Percentiles rank a stretch among this genome's conserved stretches.
Conservation (phyloP, 2,888 invertebrate species). For the Octonoba sinensis region DNA sequence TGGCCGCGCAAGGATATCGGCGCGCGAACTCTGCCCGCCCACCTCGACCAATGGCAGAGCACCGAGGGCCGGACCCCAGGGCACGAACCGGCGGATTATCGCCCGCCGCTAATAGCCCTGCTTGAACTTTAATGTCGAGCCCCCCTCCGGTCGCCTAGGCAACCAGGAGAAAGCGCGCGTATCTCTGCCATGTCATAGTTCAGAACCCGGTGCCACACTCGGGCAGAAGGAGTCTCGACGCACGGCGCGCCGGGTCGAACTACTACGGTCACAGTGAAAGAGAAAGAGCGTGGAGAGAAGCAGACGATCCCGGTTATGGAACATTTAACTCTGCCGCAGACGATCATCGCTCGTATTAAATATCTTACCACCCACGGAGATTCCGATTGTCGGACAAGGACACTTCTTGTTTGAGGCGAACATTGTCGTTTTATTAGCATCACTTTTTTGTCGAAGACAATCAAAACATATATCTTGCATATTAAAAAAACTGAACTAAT, state of each 20-base stretch:
- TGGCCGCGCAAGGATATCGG: conserved; percentile 39
- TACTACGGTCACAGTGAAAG: conserved; percentile 18
- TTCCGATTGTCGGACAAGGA: too few relatives aligned
- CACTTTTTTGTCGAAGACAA: too few relatives aligned
- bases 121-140: conserved; percentile 59
- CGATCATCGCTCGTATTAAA: conserved; percentile 2
- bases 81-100: conserved; percentile 59
- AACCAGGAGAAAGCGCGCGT: conserved; percentile 25
- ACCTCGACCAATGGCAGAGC: conserved; percentile 62
- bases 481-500: too few relatives aligned
- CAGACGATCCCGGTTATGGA: conserved; percentile 3
- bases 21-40: conserved; percentile 43
- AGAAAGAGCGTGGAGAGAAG: not conserved
- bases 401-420: too few relatives aligned
- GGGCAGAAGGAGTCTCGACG: conserved; percentile 47
- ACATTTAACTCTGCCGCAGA: conserved; percentile 2
- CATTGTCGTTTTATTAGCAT: too few relatives aligned
- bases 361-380: not conserved
- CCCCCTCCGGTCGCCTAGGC: conserved; percentile 41
- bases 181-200: conserved; percentile 49
- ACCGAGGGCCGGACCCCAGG: conserved; percentile 48
- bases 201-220: conserved; percentile 30
- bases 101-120: conserved; percentile 61
- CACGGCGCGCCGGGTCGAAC: conserved; percentile 37
- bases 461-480: too few relatives aligned